Base-by-base conservation (phyloP, 1,140 invertebrate genomes). In the Stegodyphus dumicola region DNA sequence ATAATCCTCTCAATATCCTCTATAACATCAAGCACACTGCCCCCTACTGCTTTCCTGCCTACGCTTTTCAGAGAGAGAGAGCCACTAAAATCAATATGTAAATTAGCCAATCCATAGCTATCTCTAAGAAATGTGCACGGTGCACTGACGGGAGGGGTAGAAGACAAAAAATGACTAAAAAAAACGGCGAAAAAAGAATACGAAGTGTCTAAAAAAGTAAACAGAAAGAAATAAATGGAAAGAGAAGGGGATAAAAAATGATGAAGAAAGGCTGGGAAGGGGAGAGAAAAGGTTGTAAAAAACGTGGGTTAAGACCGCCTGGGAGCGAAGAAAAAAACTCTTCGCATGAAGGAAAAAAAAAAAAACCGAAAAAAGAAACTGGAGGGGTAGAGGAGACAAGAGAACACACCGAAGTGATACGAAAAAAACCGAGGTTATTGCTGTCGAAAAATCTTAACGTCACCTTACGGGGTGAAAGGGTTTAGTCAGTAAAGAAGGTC, bases 401-500 rank as follows among this genome's bases (percentile, higher is more conserved):
- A 70, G 69, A 74, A 33, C 33, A 33, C 33, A 33, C 33, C 33
- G 33, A 33, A 33, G 13, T 56, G 64, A 71, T 52, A 56, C 49
- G 49, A 54, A 70, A 77, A 52, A 33, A 56, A 53, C 17, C 49
- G n/a, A 67, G 71, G 60, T 65, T 74, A 66, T 52, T 64, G 60
- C 17, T 33, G 54, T 33, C 10, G 69, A 71, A 73, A 83, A 83
- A 66, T 77, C 64, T 56, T 85, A 76, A 85, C 69, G 81, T 85
- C 81, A 85, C 81, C 81, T 85, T 85, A 85, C 74, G 56, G 73
- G 49, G 66, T 49, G 70, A 85, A 85, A 74, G 81, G 81, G 76
- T 85, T 74, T 76, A 64, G 17, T 85, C 77, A 64, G 5, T 17
- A 75, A 75, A 52, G 53, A 83, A 75, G 79, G 70, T 75, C 70